Base-by-base conservation (phyloP, 37 sponge, comb jelly and placozoan genomes). In the Mnemiopsis leidyi region DNA sequence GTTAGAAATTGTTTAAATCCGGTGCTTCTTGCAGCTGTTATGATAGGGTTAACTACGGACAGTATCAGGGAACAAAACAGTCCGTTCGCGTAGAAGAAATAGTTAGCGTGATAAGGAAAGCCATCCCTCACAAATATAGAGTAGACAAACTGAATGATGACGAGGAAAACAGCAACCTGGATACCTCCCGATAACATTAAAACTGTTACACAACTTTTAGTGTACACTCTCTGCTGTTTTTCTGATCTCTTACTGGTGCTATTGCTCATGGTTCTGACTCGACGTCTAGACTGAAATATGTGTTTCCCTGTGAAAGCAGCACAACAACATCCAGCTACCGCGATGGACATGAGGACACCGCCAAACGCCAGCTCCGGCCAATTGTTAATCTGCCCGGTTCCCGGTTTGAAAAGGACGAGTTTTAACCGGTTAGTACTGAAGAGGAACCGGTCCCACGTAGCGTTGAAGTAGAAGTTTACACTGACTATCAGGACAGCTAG, bases 401-500 rank as follows among this genome's bases (percentile, higher is more conserved):
- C 75, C 21, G 26, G 23, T 29, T 79, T 79, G 36, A 79, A 79
- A 31, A 79, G 33, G 9, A 79, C 29, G 2, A 79, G 36, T 79
- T 79, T 79, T 0, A 79, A 36, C 7, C 82, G 82, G 29, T 79
- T 79, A 33, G 82, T 79, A 21, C 82, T 79, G 36, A 35, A 35
- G 26, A 71, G 75, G 75, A 29, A 79, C 9, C 82, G 35, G 36
- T 79, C 29, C 82, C 82, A 79, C 1, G 35, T 79, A 13, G 23
- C 29, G 29, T 79, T 79, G 1, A 79, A 35, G 32, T 36, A 33
- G 36, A 79, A 79, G 37, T 79, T 31, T 23, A 79, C 21, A 29
- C 20, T 20, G 31, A 31, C 21, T 7, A 79, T 29, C 7, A 79
- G 23, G 2, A 28, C 1, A 29, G 82, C 82, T 36, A 29, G 9